Evolutionary conservation across 2,888 invertebrate genomes (phyloP), one percentile per base, ranked within the genome.

Genomic region (Phoenoteleia sp.): DNA sequence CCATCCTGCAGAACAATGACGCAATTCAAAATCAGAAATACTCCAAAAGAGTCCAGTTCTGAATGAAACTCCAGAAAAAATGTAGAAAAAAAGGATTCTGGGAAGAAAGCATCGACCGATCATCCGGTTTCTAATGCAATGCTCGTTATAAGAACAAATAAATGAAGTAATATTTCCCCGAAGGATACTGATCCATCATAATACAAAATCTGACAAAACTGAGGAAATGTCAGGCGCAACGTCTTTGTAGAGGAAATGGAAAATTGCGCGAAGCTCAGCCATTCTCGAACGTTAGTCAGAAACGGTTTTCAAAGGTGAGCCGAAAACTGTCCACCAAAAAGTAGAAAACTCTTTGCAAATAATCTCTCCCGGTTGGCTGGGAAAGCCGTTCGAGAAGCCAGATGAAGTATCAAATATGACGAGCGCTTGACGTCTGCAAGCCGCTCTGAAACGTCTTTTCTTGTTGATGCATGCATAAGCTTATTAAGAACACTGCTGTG

Each of bases 401-500:
- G 83, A 87, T 85, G 88, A 87, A 91, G 91, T 91, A 92, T 91
- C 91, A 89, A 92, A 92, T 92, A 92, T 93, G 93, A 93, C 90
- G 92, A 87, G 86, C 91, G 91, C 89, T 91, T 93, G 93, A 93
- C 93, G 92, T 92, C 89, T 90, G 89, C 90, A 85, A 90, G 90
- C 89, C 87, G 84, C 72, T 81, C 80, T 79, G 19, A 81, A 85
- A 85, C 87, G 89, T 90, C 91, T 90, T 91, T 91, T 91, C 87
- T 89, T 90, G 90, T 76, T 89, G 91, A 88, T 90, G 90, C 93
- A 91, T 93, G 91, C 88, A 92, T 92, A 93, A 93, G 93, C 93
- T 93, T 93, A 93, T 93, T 93, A 93, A 92, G 92, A 91, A 93
- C 92, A 92, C 92, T 92, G 92, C 92, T 91, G 85, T 88, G 87